A percentile compares a stretch with the other conserved stretches of the same genome.
Evolutionary conservation across 2,797 vertebrate species (phyloP).

Genomic region (Sitta carolinensis): DNA sequence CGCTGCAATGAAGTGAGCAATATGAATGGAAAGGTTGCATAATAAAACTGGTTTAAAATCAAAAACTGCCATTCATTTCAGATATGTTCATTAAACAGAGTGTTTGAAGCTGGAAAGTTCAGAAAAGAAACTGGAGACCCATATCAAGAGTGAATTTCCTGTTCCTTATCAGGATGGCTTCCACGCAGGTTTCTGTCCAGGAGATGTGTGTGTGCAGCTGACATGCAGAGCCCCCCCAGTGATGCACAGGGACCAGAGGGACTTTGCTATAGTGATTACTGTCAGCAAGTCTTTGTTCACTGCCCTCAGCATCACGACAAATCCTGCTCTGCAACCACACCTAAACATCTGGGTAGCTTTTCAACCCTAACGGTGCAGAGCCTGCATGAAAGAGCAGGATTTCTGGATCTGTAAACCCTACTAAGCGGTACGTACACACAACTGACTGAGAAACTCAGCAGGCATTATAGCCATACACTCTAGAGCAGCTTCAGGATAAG

Average conservation of each 20-base stretch:
- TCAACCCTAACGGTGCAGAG: background rate
- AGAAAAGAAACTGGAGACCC: background rate
- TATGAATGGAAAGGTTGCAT: background rate
- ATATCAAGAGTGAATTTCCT: background rate
- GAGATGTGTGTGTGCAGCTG: background rate
- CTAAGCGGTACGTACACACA: background rate
- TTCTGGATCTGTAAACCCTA: background rate
- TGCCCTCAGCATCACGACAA: background rate
- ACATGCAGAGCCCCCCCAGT: background rate
- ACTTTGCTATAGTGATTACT: background rate
- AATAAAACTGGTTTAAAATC: background rate
- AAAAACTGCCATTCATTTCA: background rate
- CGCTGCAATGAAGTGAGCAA: background rate
- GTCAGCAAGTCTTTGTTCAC: background rate
- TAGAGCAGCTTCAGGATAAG: background rate
- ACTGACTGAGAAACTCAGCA: background rate
- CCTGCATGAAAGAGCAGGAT: background rate
- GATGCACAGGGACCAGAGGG: background rate
- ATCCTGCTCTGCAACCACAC: background rate
- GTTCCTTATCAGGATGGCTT: background rate
- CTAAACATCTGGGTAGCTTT: background rate
- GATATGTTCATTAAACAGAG: background rate
- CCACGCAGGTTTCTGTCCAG: fast-evolving
- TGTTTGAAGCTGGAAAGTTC: background rate
- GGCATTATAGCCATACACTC: background rate